These are phyloP conservation scores for Machimus atricapillus DNA, from an alignment of 2,888 invertebrate species.

Conservation along the genomic window DNA sequence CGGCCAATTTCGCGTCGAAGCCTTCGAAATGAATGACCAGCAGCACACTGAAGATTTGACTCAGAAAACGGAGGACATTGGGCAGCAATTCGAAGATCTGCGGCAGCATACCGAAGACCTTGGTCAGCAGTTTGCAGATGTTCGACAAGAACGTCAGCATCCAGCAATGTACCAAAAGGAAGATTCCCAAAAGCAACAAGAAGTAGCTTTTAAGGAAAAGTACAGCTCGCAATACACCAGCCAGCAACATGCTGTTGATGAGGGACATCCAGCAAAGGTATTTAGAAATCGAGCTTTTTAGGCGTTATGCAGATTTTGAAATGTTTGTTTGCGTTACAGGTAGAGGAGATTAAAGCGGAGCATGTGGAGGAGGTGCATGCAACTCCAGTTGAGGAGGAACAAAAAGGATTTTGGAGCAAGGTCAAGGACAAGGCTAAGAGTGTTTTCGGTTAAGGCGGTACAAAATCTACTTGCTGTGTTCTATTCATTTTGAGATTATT, in stretches of 20 bases:
- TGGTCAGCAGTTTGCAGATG: slow-evolving; percentile 48
- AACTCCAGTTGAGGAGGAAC: neutral
- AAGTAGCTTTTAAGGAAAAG: neutral
- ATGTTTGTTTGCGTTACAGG: neutral
- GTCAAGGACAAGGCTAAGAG: slow-evolving; percentile 25
- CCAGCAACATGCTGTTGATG: neutral
- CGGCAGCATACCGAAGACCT: slow-evolving; percentile 48
- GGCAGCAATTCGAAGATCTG: slow-evolving; percentile 41
- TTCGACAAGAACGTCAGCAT: neutral
- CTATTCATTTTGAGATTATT: neutral
- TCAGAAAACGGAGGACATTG: slow-evolving; percentile 39
- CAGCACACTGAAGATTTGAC: slow-evolving; percentile 45
- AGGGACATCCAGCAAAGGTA: slow-evolving; percentile 41
- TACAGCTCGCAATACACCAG: neutral
- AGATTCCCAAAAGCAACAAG: neutral
- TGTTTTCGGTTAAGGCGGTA: slow-evolving; percentile 3
- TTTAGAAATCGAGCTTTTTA: neutral
- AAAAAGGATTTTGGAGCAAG: slow-evolving; percentile 18
- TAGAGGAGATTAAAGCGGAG: neutral
- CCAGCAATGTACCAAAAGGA: neutral
- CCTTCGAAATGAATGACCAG: slow-evolving; percentile 38
- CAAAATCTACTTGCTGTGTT: neutral
- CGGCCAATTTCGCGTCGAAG: slow-evolving; percentile 39
- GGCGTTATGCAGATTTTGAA: neutral
- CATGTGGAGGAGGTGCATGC: slow-evolving; percentile 6